These are phyloP conservation scores for Spilarctia lutea DNA, from an alignment of 2,888 invertebrate genomes.

Conservation along the genomic window DNA sequence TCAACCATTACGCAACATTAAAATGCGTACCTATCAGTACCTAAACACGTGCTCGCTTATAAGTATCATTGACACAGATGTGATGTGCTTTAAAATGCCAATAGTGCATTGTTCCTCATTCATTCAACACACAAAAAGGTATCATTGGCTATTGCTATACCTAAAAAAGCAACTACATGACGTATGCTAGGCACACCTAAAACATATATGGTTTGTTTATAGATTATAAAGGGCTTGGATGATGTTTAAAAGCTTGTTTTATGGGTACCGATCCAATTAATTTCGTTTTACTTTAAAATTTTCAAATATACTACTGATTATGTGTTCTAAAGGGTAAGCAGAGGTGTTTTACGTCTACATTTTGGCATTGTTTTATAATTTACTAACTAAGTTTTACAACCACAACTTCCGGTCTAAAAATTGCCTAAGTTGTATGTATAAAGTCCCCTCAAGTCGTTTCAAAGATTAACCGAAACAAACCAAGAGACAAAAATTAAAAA, in stretches of 20 bases:
- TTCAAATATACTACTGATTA: neutral
- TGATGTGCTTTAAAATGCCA: neutral
- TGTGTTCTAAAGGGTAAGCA: neutral
- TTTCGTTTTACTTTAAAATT: neutral
- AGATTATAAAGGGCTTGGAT: neutral
- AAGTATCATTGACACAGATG: neutral
- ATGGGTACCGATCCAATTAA: neutral
- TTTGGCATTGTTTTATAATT: too few relatives aligned
- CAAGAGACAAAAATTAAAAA: too few relatives aligned
- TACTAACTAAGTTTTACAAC: too few relatives aligned
- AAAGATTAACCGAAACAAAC: too few relatives aligned
- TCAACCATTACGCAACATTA: neutral
- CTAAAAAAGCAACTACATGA: neutral
- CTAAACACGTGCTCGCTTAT: neutral
- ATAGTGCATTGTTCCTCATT: conserved; percentile 9
- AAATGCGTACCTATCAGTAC: neutral
- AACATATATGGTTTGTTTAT: neutral
- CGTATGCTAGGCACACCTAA: neutral
- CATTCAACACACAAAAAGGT: neutral
- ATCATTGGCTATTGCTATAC: conserved; percentile 6
- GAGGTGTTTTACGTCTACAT: neutral
- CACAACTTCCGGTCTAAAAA: too few relatives aligned
- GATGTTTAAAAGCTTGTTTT: neutral
- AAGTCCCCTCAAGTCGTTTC: too few relatives aligned
- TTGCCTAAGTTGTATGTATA: too few relatives aligned